Percentiles rank a stretch among this genome's conserved stretches.
phyloP scores from a whole-genome alignment of 1,140 invertebrate species.

The Psilanteris sp. region DNA sequence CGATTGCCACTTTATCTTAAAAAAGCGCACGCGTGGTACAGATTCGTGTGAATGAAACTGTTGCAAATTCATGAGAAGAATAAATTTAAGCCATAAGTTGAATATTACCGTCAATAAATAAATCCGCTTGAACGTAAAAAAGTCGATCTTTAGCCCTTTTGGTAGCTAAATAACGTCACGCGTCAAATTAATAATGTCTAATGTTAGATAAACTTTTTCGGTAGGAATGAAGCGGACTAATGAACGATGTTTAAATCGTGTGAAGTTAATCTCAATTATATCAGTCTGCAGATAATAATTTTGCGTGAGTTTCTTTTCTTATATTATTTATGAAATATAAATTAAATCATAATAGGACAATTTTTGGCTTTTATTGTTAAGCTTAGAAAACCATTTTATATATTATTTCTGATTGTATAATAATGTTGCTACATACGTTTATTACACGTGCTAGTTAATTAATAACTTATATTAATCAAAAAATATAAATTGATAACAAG shows the following conservation, averaged over 20 bases:
- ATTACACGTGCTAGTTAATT: too few species aligned
- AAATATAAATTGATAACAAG: too few species aligned
- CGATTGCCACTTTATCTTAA: slow-evolving; percentile 61
- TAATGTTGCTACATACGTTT: too few species aligned
- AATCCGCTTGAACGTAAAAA: slow-evolving; percentile 13
- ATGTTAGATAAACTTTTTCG: slow-evolving; percentile 9
- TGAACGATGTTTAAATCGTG: not conserved
- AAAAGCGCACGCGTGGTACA: slow-evolving; percentile 42
- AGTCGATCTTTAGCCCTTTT: slow-evolving; percentile 16
- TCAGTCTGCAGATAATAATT: too few species aligned
- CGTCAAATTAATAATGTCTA: slow-evolving; percentile 35
- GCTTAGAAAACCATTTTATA: too few species aligned
- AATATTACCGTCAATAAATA: slow-evolving; percentile 53
- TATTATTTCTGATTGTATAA: too few species aligned
- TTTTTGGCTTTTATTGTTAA: too few species aligned
- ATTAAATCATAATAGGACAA: too few species aligned
- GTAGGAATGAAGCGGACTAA: not conserved
- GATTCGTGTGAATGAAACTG: slow-evolving; percentile 44
- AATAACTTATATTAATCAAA: too few species aligned
- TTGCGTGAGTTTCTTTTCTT: too few species aligned
- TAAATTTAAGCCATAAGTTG: slow-evolving; percentile 53
- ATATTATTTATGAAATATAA: too few species aligned
- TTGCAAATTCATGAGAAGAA: slow-evolving; percentile 57
- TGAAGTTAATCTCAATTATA: too few species aligned
- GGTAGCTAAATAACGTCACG: slow-evolving; percentile 23